Evolutionary conservation across 2,113 vertebrate species (phyloP).

Genomic region (Rhabdornis inornatus): DNA sequence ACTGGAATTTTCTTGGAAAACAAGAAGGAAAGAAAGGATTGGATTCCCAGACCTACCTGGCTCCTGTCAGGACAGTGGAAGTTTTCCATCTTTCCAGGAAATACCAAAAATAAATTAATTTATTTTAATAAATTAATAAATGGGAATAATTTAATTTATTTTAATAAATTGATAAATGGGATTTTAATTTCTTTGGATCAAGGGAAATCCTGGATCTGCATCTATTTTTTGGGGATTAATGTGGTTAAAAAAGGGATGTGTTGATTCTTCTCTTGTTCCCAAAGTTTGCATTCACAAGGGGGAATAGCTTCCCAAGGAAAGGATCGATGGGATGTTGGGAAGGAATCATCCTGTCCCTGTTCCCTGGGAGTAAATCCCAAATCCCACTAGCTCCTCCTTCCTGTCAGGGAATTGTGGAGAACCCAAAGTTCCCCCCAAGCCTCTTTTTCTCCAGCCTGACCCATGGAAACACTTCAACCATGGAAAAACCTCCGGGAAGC

Average conservation of each 20-base stretch:
- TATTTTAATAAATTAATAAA: too few relatives aligned
- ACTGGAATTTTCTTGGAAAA: not conserved
- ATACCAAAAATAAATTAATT: not conserved
- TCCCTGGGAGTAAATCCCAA: not conserved
- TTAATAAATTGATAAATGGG: too few relatives aligned
- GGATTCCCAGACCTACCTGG: not conserved
- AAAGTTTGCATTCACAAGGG: accelerated
- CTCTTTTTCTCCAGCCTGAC: not conserved
- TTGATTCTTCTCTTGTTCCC: not conserved
- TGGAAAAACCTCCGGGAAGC: not conserved
- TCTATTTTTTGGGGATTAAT: not conserved
- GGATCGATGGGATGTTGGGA: not conserved
- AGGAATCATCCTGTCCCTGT: not conserved
- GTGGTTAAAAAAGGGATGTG: not conserved
- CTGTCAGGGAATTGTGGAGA: not conserved
- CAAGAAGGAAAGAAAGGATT: not conserved
- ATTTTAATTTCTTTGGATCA: accelerated
- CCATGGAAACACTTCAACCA: not conserved
- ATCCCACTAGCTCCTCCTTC: not conserved
- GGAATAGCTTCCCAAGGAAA: not conserved
- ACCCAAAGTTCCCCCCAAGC: not conserved
- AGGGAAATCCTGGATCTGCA: not conserved
- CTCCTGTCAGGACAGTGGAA: not conserved
- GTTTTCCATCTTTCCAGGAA: not conserved
- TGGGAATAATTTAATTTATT: too few relatives aligned